Percentiles rank a stretch among this genome's conserved stretches.
Evolutionary conservation across 2,888 invertebrate genomes (phyloP).

Genomic region (Petrolisthes manimaculis): DNA sequence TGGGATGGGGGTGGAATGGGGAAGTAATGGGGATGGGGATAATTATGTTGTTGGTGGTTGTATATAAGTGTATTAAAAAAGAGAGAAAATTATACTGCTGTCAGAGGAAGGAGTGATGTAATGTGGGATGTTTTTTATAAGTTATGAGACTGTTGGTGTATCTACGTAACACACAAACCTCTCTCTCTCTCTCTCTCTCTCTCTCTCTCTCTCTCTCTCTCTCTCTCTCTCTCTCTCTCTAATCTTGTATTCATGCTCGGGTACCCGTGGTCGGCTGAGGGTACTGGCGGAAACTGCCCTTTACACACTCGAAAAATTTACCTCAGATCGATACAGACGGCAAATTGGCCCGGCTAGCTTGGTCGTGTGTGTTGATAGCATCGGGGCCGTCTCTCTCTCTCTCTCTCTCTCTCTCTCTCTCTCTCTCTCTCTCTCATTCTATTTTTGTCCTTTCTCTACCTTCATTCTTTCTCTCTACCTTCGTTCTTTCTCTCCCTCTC

Average conservation of each 20-base stretch:
- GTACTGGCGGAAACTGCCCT: neutral
- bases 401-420: constrained; percentile 4
- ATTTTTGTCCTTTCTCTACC: neutral
- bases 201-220: constrained; percentile 1
- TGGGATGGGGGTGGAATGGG: too few species aligned
- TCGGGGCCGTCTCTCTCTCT: neutral
- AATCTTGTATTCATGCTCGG: neutral
- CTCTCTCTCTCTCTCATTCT: constrained; percentile 17
- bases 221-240: neutral
- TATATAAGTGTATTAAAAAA: too few species aligned
- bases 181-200: neutral
- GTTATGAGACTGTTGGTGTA: too few species aligned
- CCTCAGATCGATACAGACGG: neutral
- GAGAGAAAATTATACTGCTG: too few species aligned
- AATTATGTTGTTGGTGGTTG: too few species aligned
- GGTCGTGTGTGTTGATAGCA: neutral
- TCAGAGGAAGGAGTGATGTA: too few species aligned
- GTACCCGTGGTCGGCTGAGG: neutral
- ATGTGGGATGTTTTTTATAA: too few species aligned
- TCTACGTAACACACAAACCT: too few species aligned
- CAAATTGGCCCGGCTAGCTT: neutral
- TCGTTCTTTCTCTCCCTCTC: neutral
- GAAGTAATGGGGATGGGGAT: too few species aligned
- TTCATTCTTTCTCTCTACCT: neutral
- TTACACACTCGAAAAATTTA: neutral